Conservation (phyloP, 2,113 vertebrate genomes). For the Megaptera novaeangliae region DNA sequence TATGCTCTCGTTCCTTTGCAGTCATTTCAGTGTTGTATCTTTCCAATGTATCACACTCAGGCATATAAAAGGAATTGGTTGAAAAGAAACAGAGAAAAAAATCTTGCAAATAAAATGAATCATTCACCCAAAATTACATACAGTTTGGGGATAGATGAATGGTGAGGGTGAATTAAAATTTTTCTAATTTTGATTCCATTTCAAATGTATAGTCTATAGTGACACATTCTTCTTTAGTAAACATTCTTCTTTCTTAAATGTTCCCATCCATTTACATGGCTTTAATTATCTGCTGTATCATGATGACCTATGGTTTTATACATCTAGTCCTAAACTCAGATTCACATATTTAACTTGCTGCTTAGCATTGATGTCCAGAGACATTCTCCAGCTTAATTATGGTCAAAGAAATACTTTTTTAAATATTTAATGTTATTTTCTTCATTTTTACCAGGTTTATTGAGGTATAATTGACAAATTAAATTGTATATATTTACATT, state of each 20-base stretch:
- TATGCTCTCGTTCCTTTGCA: background rate
- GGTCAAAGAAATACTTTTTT: background rate
- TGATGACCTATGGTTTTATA: background rate
- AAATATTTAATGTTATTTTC: background rate
- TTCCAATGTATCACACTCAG: background rate
- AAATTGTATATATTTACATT: background rate
- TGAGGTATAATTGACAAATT: background rate
- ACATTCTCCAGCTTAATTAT: background rate
- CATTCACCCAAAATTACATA: slow-evolving; percentile 29
- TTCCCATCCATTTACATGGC: background rate
- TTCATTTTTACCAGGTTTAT: background rate
- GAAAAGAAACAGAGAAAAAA: background rate
- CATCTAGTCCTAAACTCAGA: background rate
- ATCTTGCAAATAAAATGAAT: background rate
- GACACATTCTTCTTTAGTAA: background rate
- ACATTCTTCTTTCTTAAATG: background rate
- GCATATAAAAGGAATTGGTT: background rate
- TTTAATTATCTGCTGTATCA: background rate
- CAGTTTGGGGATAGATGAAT: background rate
- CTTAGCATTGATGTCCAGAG: background rate
- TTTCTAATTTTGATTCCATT: background rate
- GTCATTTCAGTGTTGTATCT: background rate
- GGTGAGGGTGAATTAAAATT: background rate
- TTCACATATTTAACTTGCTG: background rate
- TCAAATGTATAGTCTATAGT: slow-evolving; percentile 7